Evolutionary conservation across 2,888 invertebrate genomes (phyloP).

Genomic region (Archips crataeganus): DNA sequence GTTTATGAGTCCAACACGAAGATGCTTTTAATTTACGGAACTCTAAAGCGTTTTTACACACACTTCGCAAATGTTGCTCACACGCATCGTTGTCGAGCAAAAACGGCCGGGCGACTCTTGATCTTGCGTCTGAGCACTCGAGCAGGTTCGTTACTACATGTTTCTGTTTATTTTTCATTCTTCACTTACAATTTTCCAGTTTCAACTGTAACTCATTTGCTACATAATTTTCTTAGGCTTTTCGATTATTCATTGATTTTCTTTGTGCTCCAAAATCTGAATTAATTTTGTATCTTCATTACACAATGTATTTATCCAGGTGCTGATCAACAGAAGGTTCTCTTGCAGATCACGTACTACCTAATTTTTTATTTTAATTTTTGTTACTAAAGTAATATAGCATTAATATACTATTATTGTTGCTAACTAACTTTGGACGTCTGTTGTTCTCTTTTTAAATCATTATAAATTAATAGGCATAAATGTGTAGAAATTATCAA

Average conservation of each 20-base stretch:
- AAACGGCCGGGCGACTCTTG: conserved; percentile 64
- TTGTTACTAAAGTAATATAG: too few species aligned
- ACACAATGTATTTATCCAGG: not conserved
- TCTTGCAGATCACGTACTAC: too few species aligned
- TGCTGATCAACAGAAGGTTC: too few species aligned
- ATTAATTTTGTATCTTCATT: not conserved
- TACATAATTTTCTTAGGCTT: not conserved
- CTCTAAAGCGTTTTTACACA: conserved; percentile 51
- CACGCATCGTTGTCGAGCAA: conserved; percentile 69
- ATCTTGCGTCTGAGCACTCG: conserved; percentile 55
- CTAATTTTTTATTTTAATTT: too few species aligned
- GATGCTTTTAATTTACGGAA: conserved; percentile 24
- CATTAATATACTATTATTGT: too few species aligned
- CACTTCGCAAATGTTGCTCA: conserved; percentile 77
- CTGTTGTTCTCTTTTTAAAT: too few species aligned
- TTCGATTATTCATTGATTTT: not conserved
- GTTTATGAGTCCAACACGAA: not conserved
- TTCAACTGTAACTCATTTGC: conserved; percentile 7
- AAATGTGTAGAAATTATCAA: too few species aligned
- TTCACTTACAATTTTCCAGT: conserved; percentile 35
- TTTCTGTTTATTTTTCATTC: conserved; percentile 44
- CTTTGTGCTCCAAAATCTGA: not conserved
- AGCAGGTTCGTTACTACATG: conserved; percentile 51
- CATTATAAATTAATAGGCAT: too few species aligned
- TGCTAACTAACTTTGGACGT: too few species aligned